A percentile compares a stretch with the other conserved stretches of the same genome.
Evolutionary conservation across 2,113 vertebrate genomes (phyloP).

Genomic region (Stomatorhinus ivindoensis): DNA sequence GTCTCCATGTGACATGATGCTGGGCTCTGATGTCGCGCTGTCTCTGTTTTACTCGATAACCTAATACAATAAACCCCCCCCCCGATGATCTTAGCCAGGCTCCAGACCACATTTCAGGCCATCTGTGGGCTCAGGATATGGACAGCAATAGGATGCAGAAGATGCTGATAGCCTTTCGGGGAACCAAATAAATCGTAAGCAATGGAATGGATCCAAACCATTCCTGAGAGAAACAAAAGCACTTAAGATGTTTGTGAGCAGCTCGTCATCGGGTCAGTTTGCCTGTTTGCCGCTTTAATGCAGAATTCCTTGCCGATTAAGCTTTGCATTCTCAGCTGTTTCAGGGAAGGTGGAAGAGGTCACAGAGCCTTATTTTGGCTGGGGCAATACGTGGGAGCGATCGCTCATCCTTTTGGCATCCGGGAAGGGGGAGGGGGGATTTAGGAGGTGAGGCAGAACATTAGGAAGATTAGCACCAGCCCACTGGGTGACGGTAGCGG

Average conservation of each 20-base stretch:
- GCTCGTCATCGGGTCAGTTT: neutral
- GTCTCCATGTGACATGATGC: neutral
- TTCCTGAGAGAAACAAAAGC: neutral
- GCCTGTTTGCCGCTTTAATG: neutral
- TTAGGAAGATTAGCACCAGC: neutral
- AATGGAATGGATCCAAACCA: neutral
- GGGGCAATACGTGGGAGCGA: neutral
- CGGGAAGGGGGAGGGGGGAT: neutral
- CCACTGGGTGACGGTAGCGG: neutral
- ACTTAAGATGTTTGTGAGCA: neutral
- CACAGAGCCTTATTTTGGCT: neutral
- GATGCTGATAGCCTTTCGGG: neutral
- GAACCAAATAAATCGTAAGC: neutral
- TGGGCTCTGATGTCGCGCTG: neutral
- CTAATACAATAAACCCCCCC: neutral
- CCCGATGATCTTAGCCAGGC: conserved; percentile 9
- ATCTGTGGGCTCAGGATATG: neutral
- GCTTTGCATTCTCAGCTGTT: neutral
- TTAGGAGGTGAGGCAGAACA: neutral
- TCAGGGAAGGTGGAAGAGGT: neutral
- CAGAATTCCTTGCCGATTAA: neutral
- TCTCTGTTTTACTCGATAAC: neutral
- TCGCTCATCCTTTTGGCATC: neutral
- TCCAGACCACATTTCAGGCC: neutral
- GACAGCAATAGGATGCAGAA: neutral